Base-by-base conservation (phyloP, 2,888 invertebrate genomes). In the Cantharis rufa region DNA sequence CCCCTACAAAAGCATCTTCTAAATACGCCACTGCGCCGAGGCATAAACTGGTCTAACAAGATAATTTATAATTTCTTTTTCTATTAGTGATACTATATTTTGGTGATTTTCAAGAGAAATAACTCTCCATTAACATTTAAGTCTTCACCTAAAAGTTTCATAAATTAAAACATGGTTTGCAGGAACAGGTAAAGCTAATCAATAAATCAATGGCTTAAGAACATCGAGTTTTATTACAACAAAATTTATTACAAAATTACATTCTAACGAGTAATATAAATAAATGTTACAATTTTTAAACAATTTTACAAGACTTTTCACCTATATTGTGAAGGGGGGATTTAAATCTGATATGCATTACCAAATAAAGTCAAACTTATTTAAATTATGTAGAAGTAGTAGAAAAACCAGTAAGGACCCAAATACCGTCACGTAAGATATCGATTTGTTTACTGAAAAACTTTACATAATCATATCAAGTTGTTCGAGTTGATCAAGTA, bases 171-270 rank as follows among this genome's bases (percentile, higher is more conserved):
- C 21, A 5, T 21, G 4, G 24, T 9, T 24, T 24, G 9, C 69
- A 24, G 69, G 28, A 69, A 15, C 27, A 16, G 21, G 32, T 9
- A 69, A 15, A 11, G 28, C 32, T 69, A 15, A 32, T 69, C 69
- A 15, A 69, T 69, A 69, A 28, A 24, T 27, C 10, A 24, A n/a
- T 27, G 27, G n/a, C 9, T 16, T 74, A 62, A 74, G 69, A 74
- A 74, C 66, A 71, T 71, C 61, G 69, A 18, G 10, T 69, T 75
- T 75, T 75, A 75, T 75, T 75, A 72, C 71, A 75, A 75, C 75
- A 75, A 75, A 15, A 28, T 72, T 72, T 72, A 68, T 71, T 75
- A 75, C 72, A 75, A 75, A 75, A 73, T 61, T 69, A 73, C 69
- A 15, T 66, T 64, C 63, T 32, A 75, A 75, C 69, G 69, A 69